Percentiles rank a stretch among this genome's conserved stretches.
These are phyloP conservation scores for Nannoperca australis DNA, from an alignment of 2,797 vertebrate genomes.

Conservation along the genomic window DNA sequence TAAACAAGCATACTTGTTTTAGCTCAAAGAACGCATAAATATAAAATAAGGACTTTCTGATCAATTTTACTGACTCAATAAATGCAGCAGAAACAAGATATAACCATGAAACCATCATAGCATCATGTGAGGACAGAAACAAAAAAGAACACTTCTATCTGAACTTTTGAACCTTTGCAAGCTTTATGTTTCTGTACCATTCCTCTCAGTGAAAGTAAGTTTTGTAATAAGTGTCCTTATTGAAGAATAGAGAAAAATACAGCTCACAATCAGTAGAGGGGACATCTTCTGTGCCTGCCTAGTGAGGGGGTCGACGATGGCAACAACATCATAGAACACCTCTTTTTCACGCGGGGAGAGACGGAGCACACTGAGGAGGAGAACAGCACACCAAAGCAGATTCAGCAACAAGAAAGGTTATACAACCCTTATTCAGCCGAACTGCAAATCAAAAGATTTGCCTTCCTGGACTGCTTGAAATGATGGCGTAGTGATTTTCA, in stretches of 20 bases:
- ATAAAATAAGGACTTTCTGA: not conserved
- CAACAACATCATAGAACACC: slow-evolving; percentile 91
- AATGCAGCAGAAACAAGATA: slow-evolving; percentile 1
- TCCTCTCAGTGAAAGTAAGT: slow-evolving; percentile 18
- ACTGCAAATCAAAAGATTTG: slow-evolving; percentile 47
- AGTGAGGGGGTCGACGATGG: slow-evolving; percentile 93
- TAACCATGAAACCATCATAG: slow-evolving; percentile 8
- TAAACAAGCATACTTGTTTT: slow-evolving; percentile 5
- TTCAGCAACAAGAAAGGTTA: slow-evolving; percentile 47
- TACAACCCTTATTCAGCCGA: slow-evolving; percentile 54
- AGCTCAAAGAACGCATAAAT: not conserved
- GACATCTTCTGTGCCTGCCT: slow-evolving; percentile 95
- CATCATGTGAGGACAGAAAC: slow-evolving; percentile 1
- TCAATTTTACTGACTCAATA: not conserved
- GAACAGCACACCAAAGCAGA: slow-evolving; percentile 41
- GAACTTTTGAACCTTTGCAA: not conserved
- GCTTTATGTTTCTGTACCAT: slow-evolving; percentile 1
- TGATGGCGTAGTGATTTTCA: slow-evolving; percentile 40
- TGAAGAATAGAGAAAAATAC: slow-evolving; percentile 8
- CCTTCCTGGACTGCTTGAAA: slow-evolving; percentile 36
- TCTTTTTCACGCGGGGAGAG: slow-evolving; percentile 87
- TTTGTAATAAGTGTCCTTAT: slow-evolving; percentile 9
- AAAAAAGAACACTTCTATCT: not conserved
- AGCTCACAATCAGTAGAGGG: slow-evolving; percentile 91
- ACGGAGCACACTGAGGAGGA: slow-evolving; percentile 87